These are phyloP conservation scores for Astreopora myriophthalma DNA, from an alignment of 64 coral and sea anemone species.

Conservation along the genomic window DNA sequence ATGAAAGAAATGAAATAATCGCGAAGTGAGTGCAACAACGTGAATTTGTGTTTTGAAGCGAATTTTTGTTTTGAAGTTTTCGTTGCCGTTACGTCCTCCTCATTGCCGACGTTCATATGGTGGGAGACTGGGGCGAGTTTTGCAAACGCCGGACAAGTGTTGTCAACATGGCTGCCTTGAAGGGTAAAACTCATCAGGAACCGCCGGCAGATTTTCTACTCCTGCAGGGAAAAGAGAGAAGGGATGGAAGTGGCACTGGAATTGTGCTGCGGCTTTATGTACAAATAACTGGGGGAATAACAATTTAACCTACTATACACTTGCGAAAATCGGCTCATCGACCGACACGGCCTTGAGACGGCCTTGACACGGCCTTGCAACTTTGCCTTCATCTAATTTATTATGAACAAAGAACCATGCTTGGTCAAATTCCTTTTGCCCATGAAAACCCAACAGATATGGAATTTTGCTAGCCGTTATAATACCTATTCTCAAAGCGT, in stretches of 20 bases:
- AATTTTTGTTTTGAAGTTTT: no score
- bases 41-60: no score
- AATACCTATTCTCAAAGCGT: slow-evolving; percentile 5
- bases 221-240: no score
- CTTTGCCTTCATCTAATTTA: slow-evolving; percentile 34
- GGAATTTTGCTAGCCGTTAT: slow-evolving; percentile 38
- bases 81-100: no score
- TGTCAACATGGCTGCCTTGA: neutral
- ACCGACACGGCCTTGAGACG: no score
- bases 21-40: no score
- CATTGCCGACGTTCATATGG: neutral
- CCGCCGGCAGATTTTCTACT: no score
- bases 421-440: slow-evolving; percentile 34
- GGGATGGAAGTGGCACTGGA: neutral
- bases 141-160: neutral
- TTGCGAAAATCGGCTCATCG: neutral
- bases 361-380: no score
- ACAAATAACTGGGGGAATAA: neutral
- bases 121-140: neutral
- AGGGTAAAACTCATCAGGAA: no score
- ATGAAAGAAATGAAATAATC: no score
- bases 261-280: neutral
- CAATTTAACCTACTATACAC: neutral
- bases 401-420: slow-evolving; percentile 38
- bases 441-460: slow-evolving; percentile 18